A percentile compares a stretch with the other conserved stretches of the same genome.
These are phyloP conservation scores for Drosophila demipolita DNA, from an alignment of 2,888 invertebrate species.

Conservation along the genomic window DNA sequence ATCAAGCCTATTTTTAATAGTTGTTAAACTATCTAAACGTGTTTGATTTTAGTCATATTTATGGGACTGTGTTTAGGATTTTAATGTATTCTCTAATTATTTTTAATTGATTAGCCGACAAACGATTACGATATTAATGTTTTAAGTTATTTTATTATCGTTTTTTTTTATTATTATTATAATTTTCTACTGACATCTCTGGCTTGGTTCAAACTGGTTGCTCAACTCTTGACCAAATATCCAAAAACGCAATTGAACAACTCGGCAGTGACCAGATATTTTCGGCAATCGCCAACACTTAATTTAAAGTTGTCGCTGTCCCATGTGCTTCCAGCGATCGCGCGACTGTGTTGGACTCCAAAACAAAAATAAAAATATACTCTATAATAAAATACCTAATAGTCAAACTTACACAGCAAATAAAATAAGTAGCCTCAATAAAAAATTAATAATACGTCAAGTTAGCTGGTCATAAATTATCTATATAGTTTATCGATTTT, in stretches of 20 bases:
- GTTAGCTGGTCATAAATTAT: neutral
- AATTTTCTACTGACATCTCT: slow-evolving; percentile 62
- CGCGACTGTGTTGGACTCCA: slow-evolving; percentile 14
- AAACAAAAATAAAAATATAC: neutral
- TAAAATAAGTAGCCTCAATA: neutral
- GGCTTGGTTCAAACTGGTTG: slow-evolving; percentile 66
- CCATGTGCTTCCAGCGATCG: slow-evolving; percentile 19
- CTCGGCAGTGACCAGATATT: slow-evolving; percentile 10
- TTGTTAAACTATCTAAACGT: neutral
- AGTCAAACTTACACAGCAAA: neutral
- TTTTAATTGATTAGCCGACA: slow-evolving; percentile 6
- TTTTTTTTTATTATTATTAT: neutral
- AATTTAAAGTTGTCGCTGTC: slow-evolving; percentile 39
- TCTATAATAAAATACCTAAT: neutral
- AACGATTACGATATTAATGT: slow-evolving; percentile 2
- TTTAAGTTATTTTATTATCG: slow-evolving; percentile 5
- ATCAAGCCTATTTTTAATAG: neutral
- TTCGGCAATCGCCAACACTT: slow-evolving; percentile 39
- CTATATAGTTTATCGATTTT: neutral
- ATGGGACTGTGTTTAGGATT: neutral
- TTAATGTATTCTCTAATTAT: slow-evolving; percentile 18
- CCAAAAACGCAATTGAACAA: slow-evolving; percentile 41
- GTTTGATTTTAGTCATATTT: neutral
- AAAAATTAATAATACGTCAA: neutral
- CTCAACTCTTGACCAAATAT: slow-evolving; percentile 38